Evolutionary conservation across 2,888 invertebrate species (phyloP), one percentile per base, ranked within the genome.

Genomic region (Leucophenga maculata): DNA sequence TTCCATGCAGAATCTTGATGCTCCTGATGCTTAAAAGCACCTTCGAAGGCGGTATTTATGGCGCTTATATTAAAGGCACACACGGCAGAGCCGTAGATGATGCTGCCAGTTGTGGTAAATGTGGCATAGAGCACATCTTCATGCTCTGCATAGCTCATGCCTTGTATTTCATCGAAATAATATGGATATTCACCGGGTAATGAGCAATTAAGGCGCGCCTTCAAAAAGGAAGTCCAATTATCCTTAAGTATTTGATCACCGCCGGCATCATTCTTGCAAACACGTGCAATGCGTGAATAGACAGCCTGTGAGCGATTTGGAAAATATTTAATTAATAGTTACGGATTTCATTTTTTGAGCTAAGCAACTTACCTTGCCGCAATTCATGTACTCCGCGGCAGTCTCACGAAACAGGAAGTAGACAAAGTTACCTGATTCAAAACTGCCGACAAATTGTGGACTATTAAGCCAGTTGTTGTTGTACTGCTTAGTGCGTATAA

Each of bases 401-500:
- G 93, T 92, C 88, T 98, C 97, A 70, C 97, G 91, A 86, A 97
- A 97, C 74, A 98, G 91, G 88, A 97, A 97, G 86, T 96, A 98
- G 0, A 97, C 93, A 87, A 94, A 96, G 78, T 93, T 91, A 64
- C 94, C 95, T 50, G 95, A 94, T 87, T 97, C 97, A 85, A 97
- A 97, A 71, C 95, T 94, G 50, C 95, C 96, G 59, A 97, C 95
- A 85, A 97, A 97, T 85, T 96, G 95, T 0, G 97, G 97, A 79
- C 96, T 95, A 87, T 96, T 96, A 60, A 97, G 89, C 95, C 96
- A 97, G 84, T 95, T 95, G 78, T 93, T 91, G 85, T 96, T 94
- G 84, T 94, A 94, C 83, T 94, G 94, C 65, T 92, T 92, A 0
- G 95, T 95, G 54, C 95, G 90, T 6, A 95, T 90, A 72, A 91